Percentiles rank a stretch among this genome's conserved stretches.
These are phyloP conservation scores for Panagrolaimus sp. DNA, from an alignment of 1,140 invertebrate species.

Conservation along the genomic window DNA sequence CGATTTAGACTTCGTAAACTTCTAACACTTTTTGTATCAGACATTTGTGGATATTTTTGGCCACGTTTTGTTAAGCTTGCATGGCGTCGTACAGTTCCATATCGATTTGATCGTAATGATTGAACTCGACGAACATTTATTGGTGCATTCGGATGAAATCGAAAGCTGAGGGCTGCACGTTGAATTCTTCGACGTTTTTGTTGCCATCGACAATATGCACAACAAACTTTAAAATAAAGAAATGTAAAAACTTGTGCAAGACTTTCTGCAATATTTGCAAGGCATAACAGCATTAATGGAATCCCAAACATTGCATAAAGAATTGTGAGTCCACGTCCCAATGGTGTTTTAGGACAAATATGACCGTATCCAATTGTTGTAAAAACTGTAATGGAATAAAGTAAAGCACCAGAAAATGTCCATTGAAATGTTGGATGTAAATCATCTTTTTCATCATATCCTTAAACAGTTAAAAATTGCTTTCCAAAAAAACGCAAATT, in stretches of 20 bases:
- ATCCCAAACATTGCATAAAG: constrained; percentile 77
- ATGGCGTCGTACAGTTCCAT: constrained; percentile 40
- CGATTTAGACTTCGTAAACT: constrained; percentile 35
- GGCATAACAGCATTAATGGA: constrained; percentile 76
- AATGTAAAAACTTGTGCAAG: constrained; percentile 70
- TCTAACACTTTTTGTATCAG: constrained; percentile 54
- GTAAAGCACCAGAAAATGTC: constrained; percentile 72
- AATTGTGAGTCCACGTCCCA: constrained; percentile 77
- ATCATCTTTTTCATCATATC: constrained; percentile 71
- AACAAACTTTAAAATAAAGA: constrained; percentile 68
- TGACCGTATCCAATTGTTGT: constrained; percentile 90
- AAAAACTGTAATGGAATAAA: constrained; percentile 76
- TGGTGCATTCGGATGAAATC: constrained; percentile 58
- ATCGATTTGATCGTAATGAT: constrained; percentile 45
- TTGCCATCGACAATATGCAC: constrained; percentile 59
- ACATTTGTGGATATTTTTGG: constrained; percentile 11
- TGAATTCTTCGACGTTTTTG: constrained; percentile 45
- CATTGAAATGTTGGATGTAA: constrained; percentile 64
- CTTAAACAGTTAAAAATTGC: constrained; percentile 28
- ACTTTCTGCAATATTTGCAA: constrained; percentile 76
- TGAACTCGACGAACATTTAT: constrained; percentile 54
- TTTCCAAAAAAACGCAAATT: constrained; percentile 17
- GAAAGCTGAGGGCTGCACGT: constrained; percentile 44
- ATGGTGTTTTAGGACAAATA: constrained; percentile 77
- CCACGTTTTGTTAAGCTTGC: constrained; percentile 36